These are phyloP conservation scores for Nesidiocoris tenuis DNA, from an alignment of 2,888 invertebrate species.

Conservation along the genomic window DNA sequence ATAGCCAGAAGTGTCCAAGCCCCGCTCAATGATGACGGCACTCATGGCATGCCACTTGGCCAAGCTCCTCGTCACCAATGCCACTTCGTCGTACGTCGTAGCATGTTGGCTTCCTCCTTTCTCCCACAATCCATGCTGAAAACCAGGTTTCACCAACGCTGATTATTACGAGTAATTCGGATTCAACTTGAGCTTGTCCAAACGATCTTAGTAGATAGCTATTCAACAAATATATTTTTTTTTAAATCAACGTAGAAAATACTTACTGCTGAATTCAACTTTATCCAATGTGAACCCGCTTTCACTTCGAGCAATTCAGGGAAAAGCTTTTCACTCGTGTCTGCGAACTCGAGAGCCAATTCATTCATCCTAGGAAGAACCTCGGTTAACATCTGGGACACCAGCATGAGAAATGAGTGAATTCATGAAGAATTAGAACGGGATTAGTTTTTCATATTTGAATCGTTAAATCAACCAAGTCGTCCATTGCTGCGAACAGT, in stretches of 20 bases:
- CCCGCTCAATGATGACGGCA: conserved; percentile 4
- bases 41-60: conserved; percentile 35
- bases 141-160: conserved; percentile 20
- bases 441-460: too few species aligned
- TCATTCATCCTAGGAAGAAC: conserved; percentile 35
- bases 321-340: conserved; percentile 34
- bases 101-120: conserved; percentile 1
- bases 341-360: conserved; percentile 12
- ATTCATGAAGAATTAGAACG: too few species aligned
- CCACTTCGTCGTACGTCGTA: not conserved
- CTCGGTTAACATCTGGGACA: conserved; percentile 28
- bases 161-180: too few species aligned
- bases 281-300: not conserved
- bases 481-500: too few species aligned
- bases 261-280: too few species aligned
- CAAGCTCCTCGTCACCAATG: not conserved
- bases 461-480: too few species aligned
- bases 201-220: too few species aligned
- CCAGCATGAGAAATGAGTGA: too few species aligned
- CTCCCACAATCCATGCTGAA: not conserved
- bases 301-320: conserved; percentile 12
- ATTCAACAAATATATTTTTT: too few species aligned
- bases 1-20: not conserved
- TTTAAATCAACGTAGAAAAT: too few species aligned
- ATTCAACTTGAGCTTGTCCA: too few species aligned